Conservation (phyloP, 2,797 vertebrate genomes). For the Sebastiscus albofasciatus region DNA sequence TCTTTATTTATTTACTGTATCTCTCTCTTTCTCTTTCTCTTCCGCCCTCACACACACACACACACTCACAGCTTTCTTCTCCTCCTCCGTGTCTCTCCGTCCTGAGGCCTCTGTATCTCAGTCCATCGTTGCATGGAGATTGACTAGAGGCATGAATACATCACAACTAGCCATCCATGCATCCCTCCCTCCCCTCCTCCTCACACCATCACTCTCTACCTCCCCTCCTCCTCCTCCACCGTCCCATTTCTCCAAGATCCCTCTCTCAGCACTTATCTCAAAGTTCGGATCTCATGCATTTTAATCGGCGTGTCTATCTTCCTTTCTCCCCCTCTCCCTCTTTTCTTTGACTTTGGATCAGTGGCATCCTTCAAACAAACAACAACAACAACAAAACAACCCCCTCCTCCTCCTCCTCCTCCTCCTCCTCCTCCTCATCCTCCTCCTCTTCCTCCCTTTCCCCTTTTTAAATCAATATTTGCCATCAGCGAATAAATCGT, state of each 20-base stretch:
- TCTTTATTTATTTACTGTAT: not conserved
- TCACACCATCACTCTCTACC: not conserved
- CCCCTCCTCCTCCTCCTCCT: too few species aligned
- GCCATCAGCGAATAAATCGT: conserved; percentile 83
- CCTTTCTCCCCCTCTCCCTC: conserved; percentile 31
- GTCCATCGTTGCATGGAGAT: conserved; percentile 73
- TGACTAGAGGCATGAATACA: conserved; percentile 77
- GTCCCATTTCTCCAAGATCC: conserved; percentile 59
- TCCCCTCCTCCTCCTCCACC: not conserved
- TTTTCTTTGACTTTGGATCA: conserved; percentile 78
- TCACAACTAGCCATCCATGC: conserved; percentile 71
- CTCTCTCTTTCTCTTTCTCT: not conserved
- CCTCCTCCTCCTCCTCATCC: too few species aligned
- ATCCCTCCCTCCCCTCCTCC: not conserved
- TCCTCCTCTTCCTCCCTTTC: conserved; percentile 6
- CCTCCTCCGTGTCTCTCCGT: conserved; percentile 25
- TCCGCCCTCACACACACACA: not conserved
- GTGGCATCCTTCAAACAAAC: conserved; percentile 80
- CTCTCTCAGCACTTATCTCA: conserved; percentile 77
- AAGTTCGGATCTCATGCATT: conserved; percentile 81
- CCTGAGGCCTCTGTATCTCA: conserved; percentile 59
- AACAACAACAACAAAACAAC: conserved; percentile 58
- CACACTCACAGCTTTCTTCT: not conserved
- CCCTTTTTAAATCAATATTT: conserved; percentile 84
- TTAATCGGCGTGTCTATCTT: conserved; percentile 75